Evolutionary conservation across 1,140 invertebrate species (phyloP), one percentile per base, ranked within the genome.

Genomic region (Drosophila dunni): DNA sequence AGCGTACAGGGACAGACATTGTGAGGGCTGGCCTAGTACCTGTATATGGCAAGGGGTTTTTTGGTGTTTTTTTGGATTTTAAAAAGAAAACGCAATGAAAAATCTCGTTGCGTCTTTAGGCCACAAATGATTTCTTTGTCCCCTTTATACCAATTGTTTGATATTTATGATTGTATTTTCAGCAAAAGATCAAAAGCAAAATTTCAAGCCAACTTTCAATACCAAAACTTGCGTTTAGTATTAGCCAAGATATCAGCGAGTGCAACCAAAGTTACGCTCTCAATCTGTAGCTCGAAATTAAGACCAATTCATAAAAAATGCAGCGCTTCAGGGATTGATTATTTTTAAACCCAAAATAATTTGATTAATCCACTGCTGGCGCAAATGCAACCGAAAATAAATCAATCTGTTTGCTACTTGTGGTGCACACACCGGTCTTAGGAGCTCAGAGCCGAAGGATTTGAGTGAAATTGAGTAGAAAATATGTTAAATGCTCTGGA

Each of bases 1-100:
- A 92, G 91, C 90, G 90, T 91, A 92, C 91, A 92, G 91, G 91
- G 91, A 92, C 91, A 92, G 91, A 92, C 91, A 92, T 92, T 91
- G 90, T 92, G 88, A 92, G 91, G 91, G 91, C 91, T 92, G 91
- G 91, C 91, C 91, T 92, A 92, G 91, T 92, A 92, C 91, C 91
- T 92, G 83, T 91, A 79, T 71, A 75, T 71, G 54, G 60, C 66
- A 71, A 79, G 73, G 62, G 67, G 53, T 71, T 73, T 29, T 71
- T 78, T 66, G 65, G 60, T 61, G 54, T 79, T 45, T 75, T 65
- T 63, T 66, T 34, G 50, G 38, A 65, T 13, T 36, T 63, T 15
- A 60, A 46, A 36, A 29, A 29, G 10, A 64, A 54, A 62, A 66
- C 62, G 73, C 61, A 61, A 76, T 29, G 65, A 64, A 76, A 76